Conservation (phyloP, 2,888 invertebrate species). For the Plagodis pulveraria region DNA sequence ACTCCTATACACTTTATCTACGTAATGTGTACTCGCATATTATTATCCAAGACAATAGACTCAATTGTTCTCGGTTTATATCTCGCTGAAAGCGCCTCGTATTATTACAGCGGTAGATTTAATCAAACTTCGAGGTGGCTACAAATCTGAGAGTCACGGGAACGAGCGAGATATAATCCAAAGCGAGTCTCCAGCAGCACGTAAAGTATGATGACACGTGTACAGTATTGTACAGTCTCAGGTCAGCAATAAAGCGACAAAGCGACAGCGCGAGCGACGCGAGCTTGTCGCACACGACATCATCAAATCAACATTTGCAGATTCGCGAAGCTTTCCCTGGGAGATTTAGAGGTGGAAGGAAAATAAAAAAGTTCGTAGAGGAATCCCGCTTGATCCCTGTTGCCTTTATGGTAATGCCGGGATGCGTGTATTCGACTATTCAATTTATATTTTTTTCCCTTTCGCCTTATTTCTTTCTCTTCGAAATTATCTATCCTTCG, state of each 20-base stretch:
- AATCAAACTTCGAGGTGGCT: constrained; percentile 35
- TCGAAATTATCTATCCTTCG: constrained; percentile 84
- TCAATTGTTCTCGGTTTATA: constrained; percentile 48
- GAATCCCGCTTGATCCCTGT: constrained; percentile 84
- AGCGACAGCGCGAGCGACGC: constrained; percentile 33
- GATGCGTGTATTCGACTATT: constrained; percentile 85
- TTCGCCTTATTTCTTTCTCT: constrained; percentile 80
- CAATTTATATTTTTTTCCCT: constrained; percentile 84
- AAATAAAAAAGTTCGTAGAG: constrained; percentile 85
- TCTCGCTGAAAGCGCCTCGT: constrained; percentile 33
- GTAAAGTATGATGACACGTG: constrained; percentile 42
- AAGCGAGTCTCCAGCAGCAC: constrained; percentile 31
- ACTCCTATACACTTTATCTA: constrained; percentile 57
- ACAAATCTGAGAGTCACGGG: constrained; percentile 25
- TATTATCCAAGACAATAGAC: constrained; percentile 41
- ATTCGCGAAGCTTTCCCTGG: constrained; percentile 83
- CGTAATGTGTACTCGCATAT: constrained; percentile 48
- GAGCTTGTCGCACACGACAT: constrained; percentile 55
- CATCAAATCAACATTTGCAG: constrained; percentile 86
- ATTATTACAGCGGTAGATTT: constrained; percentile 46
- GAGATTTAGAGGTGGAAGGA: constrained; percentile 85
- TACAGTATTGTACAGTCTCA: constrained; percentile 45
- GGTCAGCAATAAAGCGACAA: constrained; percentile 51
- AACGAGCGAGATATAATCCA: constrained; percentile 52
- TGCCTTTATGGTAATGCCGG: constrained; percentile 84